Evolutionary conservation across 2,888 invertebrate species (phyloP), one percentile per base, ranked within the genome.

Genomic region (Cordylochernes scorpioides): DNA sequence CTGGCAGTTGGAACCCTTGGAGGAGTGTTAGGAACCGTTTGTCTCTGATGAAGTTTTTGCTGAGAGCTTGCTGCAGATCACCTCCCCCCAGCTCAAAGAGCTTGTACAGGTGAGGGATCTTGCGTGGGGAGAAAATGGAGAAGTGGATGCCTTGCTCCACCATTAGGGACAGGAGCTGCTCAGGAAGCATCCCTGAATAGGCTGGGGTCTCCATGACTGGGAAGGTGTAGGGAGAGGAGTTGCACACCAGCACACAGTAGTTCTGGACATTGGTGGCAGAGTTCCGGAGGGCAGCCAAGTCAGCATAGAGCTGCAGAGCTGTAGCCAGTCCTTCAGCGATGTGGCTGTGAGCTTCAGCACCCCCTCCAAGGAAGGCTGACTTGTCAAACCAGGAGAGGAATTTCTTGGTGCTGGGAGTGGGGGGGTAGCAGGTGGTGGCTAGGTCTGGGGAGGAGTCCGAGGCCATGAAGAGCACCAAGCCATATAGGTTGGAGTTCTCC

Each of bases 21-120:
- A 73, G 54, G 6, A 78, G 55, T 3, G 78, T 72, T 33, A 77
- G 57, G 54, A 78, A 77, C 5, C 77, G 58, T 1, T 71, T 68
- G 51, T 78, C 84, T 54, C 80, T 75, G 1, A 84, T 78, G 50
- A 78, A 88, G 51, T 84, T 84, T 51, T 86, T 74, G 9, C 70
- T 71, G 43, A 71, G 69, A 0, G 71, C 68, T 0, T 68, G 62
- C 27, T 62, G 65, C 29, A 75, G 57, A 51, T 82, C 82, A 0
- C 80, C 78, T 6, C 80, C 80, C 3, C 77, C 73, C 49, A 74
- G 77, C 50, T 86, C 82, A 54, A 74, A 88, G 5, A 88, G 55
- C 46, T 77, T 72, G 42, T 72, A 71, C 2, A 88, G 54, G 1
- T 72, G 67, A 1, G 82, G 72, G 42, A 84, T 70, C 50, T 82